Evolutionary conservation across 2,113 vertebrate genomes (phyloP).

Genomic region (Rynchops niger): DNA sequence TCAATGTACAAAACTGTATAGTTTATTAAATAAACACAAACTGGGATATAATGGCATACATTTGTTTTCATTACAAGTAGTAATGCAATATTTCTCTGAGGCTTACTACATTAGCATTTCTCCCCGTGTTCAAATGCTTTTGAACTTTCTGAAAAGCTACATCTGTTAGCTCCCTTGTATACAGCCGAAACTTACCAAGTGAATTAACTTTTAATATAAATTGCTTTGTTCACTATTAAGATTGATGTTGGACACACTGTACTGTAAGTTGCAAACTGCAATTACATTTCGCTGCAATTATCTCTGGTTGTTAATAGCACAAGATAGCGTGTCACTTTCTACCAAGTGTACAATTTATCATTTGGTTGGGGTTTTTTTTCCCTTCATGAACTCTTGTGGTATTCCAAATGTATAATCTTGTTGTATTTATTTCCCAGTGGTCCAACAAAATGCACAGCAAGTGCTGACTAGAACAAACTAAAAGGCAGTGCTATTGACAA

Average conservation of each 20-base stretch:
- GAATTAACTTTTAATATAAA: constrained; percentile 91
- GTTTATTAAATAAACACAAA: constrained; percentile 83
- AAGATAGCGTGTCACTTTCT: constrained; percentile 93
- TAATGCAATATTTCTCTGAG: constrained; percentile 76
- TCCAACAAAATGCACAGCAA: constrained; percentile 89
- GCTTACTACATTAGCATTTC: constrained; percentile 76
- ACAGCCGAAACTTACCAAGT: constrained; percentile 75
- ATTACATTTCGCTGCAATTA: constrained; percentile 95
- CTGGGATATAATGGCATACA: constrained; percentile 77
- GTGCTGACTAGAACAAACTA: constrained; percentile 92
- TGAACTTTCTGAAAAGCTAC: constrained; percentile 83
- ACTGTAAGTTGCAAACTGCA: constrained; percentile 89
- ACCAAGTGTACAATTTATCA: constrained; percentile 93
- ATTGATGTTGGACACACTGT: constrained; percentile 86
- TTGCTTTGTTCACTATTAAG: constrained; percentile 86
- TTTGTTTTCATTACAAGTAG: constrained; percentile 81
- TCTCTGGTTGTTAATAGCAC: constrained; percentile 94
- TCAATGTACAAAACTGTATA: constrained; percentile 56
- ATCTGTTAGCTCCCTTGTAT: constrained; percentile 78
- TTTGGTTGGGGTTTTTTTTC: constrained; percentile 2
- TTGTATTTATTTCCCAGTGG: constrained; percentile 93
- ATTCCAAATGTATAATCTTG: constrained; percentile 94
- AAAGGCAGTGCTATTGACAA: constrained; percentile 90
- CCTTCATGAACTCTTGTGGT: constrained; percentile 85
- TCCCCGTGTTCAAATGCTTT: constrained; percentile 74